Evolutionary conservation across 2,888 invertebrate species (phyloP), one percentile per base, ranked within the genome.

Genomic region (Lasioglossum calceatum): DNA sequence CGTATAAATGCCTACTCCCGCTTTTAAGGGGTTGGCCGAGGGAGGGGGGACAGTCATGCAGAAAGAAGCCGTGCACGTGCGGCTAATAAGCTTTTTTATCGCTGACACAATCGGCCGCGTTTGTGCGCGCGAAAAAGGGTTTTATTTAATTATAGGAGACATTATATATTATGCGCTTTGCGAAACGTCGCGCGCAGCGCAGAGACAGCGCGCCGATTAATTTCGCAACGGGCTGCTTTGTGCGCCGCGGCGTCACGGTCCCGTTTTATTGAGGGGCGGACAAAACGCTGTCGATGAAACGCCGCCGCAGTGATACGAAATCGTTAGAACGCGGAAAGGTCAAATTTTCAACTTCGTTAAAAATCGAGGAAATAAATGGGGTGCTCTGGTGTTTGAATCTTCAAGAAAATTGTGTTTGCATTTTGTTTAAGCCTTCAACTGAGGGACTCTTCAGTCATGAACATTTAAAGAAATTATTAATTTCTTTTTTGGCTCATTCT

Each of bases 21-120:
- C 86, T 88, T 79, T 64, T 27, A 39, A 82, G 79, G 81, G 81
- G 67, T 7, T 0, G 32, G 16, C 0, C 16, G 16, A 12, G 23
- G 36, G 36, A 19, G 67, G 8, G 36, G 14, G 23, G 39, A 73
- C 80, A 73, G 36, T 84, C 86, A 27, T 58, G 84, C 64, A 70
- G 87, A 88, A 87, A 88, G 82, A 81, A 86, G 75, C 72, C 83
- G 81, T 73, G 86, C 91, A 91, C 91, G 91, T 90, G 91, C 90
- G 72, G 72, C 82, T 86, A 91, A 91, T 91, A 88, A 91, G 86
- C 85, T 87, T 88, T 88, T 85, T 85, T 84, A 89, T 90, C 84
- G 82, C 72, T 71, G 81, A 84, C 81, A 82, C 84, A 81, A 76
- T 88, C 88, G 85, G 81, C 87, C 85, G 79, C 58, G 71, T 88